A percentile compares a stretch with the other conserved stretches of the same genome.
These are phyloP conservation scores for Peromyscus leucopus DNA, from an alignment of 2,113 vertebrate species.

Conservation along the genomic window DNA sequence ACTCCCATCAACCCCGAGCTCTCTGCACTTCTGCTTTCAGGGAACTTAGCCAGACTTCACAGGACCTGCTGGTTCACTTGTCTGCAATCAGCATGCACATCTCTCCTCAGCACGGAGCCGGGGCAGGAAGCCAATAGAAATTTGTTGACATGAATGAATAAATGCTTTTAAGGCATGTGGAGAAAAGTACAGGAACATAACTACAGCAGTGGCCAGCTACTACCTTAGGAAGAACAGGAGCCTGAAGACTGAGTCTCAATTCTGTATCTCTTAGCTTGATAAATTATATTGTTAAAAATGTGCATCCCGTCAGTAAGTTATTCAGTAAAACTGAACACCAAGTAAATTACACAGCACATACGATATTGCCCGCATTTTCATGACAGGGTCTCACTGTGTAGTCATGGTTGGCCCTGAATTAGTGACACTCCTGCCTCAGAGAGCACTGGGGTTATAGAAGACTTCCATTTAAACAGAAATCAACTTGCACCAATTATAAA, in stretches of 20 bases:
- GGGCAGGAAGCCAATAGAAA: conserved; percentile 17
- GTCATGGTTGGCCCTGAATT: neutral
- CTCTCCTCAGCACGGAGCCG: neutral
- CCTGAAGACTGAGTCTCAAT: conserved; percentile 9
- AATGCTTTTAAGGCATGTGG: conserved; percentile 8
- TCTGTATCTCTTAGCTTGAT: neutral
- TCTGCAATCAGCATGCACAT: neutral
- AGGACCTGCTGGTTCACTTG: neutral
- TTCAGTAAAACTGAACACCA: conserved; percentile 46
- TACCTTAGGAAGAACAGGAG: neutral
- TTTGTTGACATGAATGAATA: conserved; percentile 24
- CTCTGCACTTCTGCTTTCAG: neutral
- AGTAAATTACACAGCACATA: neutral
- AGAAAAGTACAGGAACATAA: neutral
- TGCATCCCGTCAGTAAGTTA: neutral
- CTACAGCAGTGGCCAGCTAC: neutral
- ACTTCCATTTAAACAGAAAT: neutral
- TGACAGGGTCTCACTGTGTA: neutral
- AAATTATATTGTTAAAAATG: conserved; percentile 4
- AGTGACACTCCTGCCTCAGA: neutral
- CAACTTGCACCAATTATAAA: neutral
- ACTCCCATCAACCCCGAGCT: neutral
- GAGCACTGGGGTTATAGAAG: neutral
- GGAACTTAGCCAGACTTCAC: neutral
- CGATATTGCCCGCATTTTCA: neutral